These are phyloP conservation scores for Bombus waltoni DNA, from an alignment of 1,140 invertebrate genomes.

Conservation along the genomic window DNA sequence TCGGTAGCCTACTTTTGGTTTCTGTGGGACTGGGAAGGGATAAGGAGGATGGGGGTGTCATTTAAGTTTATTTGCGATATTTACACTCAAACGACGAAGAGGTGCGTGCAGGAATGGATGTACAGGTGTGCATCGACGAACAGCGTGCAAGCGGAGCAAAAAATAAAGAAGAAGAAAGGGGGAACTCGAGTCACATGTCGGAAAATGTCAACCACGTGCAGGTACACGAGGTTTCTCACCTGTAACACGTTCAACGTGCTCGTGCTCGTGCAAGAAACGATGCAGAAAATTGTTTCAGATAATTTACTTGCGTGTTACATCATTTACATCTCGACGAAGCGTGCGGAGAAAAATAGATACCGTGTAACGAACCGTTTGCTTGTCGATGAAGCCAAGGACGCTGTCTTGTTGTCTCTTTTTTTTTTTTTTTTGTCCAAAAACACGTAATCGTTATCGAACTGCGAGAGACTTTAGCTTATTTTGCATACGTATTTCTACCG, in stretches of 20 bases:
- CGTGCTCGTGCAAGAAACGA: slow-evolving; percentile 43
- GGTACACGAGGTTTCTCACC: slow-evolving; percentile 56
- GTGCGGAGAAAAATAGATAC: background rate
- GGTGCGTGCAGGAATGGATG: slow-evolving; percentile 28
- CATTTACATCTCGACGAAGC: background rate
- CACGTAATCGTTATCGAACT: background rate
- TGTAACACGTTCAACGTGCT: slow-evolving; percentile 54
- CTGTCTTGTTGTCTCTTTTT: background rate
- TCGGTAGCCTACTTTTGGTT: no score
- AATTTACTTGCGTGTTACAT: slow-evolving; percentile 43
- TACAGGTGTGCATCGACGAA: slow-evolving; percentile 44
- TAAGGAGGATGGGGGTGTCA: no score
- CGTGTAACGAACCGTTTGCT: slow-evolving; percentile 7
- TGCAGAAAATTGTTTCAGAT: slow-evolving; percentile 54
- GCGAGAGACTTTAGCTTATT: background rate
- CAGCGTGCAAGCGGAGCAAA: slow-evolving; percentile 17
- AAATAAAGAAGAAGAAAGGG: slow-evolving; percentile 40
- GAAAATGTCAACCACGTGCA: slow-evolving; percentile 72
- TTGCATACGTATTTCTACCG: background rate
- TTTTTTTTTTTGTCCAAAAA: background rate
- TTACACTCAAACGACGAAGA: background rate
- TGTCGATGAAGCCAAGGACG: background rate
- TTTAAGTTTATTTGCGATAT: no score
- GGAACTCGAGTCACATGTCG: slow-evolving; percentile 58
- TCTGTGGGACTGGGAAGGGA: no score